A percentile compares a stretch with the other conserved stretches of the same genome.
phyloP scores from a whole-genome alignment of 2,888 invertebrate species.

The Synergus umbraculus region DNA sequence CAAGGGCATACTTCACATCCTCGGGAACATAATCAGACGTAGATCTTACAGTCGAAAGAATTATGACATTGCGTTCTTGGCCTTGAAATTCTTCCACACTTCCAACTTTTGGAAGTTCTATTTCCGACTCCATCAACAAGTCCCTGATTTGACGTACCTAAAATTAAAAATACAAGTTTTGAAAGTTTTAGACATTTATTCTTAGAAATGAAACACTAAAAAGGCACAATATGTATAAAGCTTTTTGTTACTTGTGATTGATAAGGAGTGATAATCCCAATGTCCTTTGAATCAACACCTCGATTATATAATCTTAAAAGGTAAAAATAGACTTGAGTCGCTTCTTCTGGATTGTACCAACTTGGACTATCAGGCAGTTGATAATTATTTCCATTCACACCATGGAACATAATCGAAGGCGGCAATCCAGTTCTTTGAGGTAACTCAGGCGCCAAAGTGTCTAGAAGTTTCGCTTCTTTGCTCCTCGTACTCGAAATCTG shows the following conservation, averaged over 20 bases:
- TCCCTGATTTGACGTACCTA: conserved; percentile 83
- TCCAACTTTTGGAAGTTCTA: conserved; percentile 84
- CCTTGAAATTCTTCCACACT: conserved; percentile 94
- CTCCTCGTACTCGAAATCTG: conserved; percentile 76
- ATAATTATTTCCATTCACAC: conserved; percentile 84
- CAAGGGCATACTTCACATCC: conserved; percentile 81
- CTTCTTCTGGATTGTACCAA: conserved; percentile 94
- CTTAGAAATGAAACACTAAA: neutral
- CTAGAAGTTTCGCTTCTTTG: conserved; percentile 76
- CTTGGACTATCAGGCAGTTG: conserved; percentile 90
- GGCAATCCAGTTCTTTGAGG: conserved; percentile 72
- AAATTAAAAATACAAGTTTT: conserved; percentile 60
- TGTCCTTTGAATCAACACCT: conserved; percentile 83
- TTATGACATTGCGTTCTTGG: conserved; percentile 86
- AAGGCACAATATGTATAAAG: neutral
- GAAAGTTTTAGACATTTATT: neutral
- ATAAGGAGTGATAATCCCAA: conserved; percentile 96
- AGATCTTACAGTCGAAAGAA: conserved; percentile 85
- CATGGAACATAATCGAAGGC: conserved; percentile 84
- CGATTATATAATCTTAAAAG: conserved; percentile 83
- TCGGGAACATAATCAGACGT: conserved; percentile 73
- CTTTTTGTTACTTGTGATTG: conserved; percentile 86
- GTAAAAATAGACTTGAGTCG: conserved; percentile 82
- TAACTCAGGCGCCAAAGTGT: conserved; percentile 71
- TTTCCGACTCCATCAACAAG: conserved; percentile 79